Evolutionary conservation across 2,113 vertebrate species (phyloP).

Genomic region (Acanthochromis polyacanthus): DNA sequence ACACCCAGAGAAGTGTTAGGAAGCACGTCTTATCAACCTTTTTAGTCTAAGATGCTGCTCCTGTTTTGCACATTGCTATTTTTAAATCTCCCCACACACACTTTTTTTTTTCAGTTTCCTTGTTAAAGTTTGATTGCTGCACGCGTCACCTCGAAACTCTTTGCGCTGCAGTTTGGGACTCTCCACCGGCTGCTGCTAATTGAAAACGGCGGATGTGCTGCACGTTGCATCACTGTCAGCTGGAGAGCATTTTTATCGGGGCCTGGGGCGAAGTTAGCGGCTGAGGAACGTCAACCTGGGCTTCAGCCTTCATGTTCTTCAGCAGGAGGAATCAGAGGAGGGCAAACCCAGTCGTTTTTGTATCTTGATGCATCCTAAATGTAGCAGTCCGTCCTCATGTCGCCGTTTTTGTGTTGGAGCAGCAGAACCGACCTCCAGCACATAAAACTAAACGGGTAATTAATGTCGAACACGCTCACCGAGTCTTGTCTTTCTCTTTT

Average conservation of each 20-base stretch:
- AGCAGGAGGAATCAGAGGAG: conserved; percentile 1
- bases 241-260: not conserved
- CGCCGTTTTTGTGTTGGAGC: not conserved
- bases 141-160: not conserved
- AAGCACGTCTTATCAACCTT: not conserved
- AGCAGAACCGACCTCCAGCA: not conserved
- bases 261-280: not conserved
- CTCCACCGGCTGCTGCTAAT: not conserved
- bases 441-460: conserved; percentile 10
- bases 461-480: not conserved
- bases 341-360: not conserved
- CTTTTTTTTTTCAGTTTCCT: not conserved
- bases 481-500: not conserved
- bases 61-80: not conserved
- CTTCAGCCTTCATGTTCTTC: conserved; percentile 9
- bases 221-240: conserved; percentile 38
- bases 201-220: conserved; percentile 29
- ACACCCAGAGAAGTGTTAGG: not conserved
- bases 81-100: not conserved
- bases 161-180: conserved; percentile 12
- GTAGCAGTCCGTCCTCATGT: too few species aligned
- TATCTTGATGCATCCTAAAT: not conserved
- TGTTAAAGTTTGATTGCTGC: not conserved
- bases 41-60: not conserved
- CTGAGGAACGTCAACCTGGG: not conserved